Conservation (phyloP, 2,888 invertebrate species). For the Tanytarsus gracilentus region DNA sequence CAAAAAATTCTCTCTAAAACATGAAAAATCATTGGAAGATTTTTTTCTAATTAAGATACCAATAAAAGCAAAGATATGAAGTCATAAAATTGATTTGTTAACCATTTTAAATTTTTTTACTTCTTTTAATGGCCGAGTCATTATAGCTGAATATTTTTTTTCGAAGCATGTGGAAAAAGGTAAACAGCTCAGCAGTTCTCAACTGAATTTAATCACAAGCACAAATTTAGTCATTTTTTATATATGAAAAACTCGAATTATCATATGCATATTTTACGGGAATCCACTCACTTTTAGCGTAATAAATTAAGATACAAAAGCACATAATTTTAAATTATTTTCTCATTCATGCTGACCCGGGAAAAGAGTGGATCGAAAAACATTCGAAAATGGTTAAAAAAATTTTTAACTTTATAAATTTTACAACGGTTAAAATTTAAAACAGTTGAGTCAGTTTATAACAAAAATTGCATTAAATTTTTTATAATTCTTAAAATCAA, state of each 20-base stretch:
- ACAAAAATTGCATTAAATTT: too few species aligned
- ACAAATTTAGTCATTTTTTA: constrained; percentile 16
- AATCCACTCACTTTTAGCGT: neutral
- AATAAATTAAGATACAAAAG: constrained; percentile 25
- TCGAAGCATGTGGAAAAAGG: neutral
- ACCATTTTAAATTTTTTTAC: constrained; percentile 18
- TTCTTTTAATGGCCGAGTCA: too few species aligned
- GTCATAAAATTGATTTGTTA: constrained; percentile 28
- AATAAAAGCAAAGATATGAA: constrained; percentile 22
- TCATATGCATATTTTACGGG: neutral
- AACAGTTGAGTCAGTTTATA: too few species aligned
- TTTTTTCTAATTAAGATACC: constrained; percentile 24
- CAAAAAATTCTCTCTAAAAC: neutral
- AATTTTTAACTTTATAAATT: too few species aligned
- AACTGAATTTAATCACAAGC: neutral
- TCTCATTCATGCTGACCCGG: constrained; percentile 17
- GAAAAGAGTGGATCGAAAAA: too few species aligned
- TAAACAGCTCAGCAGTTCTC: neutral
- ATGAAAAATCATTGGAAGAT: neutral
- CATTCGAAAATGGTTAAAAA: too few species aligned
- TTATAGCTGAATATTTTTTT: too few species aligned
- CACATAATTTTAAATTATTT: constrained; percentile 9
- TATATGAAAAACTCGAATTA: neutral
- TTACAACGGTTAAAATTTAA: too few species aligned
- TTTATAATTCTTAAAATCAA: too few species aligned